Conservation (phyloP, 2,113 vertebrate genomes). For the Pollimyrus isidori region DNA sequence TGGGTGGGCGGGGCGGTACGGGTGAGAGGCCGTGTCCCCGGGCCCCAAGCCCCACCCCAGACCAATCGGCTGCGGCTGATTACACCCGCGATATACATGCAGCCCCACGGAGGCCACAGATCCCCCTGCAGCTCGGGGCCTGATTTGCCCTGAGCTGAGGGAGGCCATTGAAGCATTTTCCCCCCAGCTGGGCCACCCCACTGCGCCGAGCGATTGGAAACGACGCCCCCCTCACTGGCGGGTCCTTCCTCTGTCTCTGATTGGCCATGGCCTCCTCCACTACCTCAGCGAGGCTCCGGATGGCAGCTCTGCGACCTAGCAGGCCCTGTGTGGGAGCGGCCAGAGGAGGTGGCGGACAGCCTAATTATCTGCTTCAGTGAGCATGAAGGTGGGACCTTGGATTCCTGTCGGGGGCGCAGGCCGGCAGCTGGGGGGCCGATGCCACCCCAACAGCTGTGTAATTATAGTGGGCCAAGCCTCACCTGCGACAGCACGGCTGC, state of each 20-base stretch:
- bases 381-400: slow-evolving; percentile 53
- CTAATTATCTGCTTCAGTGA: slow-evolving; percentile 61
- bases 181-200: background rate
- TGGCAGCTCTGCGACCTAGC: background rate
- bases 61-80: slow-evolving; percentile 53
- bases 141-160: background rate
- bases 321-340: slow-evolving; percentile 12
- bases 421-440: slow-evolving; percentile 52
- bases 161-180: background rate
- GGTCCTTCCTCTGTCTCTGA: background rate
- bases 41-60: slow-evolving; percentile 40
- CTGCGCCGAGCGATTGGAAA: background rate
- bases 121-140: slow-evolving; percentile 9
- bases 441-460: slow-evolving; percentile 58
- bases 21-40: slow-evolving; percentile 22
- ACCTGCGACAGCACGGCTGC: slow-evolving; percentile 25
- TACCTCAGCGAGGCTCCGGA: background rate
- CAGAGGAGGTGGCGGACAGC: slow-evolving; percentile 40
- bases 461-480: slow-evolving; percentile 33
- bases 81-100: slow-evolving; percentile 32
- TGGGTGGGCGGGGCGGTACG: no score
- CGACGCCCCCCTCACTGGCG: background rate
- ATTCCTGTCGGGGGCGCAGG: slow-evolving; percentile 50
- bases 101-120: background rate
- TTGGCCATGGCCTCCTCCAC: background rate